phyloP scores from a whole-genome alignment of 2,888 invertebrate species.

The Nematopogon swammerdamellus region DNA sequence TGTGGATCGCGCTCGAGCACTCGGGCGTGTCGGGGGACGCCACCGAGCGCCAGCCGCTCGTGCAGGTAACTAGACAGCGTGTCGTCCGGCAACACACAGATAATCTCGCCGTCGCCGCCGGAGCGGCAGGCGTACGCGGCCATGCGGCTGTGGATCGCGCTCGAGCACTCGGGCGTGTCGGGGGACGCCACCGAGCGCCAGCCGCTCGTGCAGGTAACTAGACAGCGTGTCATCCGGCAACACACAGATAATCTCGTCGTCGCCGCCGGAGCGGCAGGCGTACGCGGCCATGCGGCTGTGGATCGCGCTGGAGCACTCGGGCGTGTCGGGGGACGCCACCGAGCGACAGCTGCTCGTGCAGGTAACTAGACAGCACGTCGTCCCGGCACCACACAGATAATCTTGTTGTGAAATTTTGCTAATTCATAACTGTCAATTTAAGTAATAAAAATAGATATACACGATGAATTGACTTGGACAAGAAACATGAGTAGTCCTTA shows the following conservation, averaged over 20 bases:
- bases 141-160: conserved; percentile 78
- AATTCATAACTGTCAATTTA: too few species aligned
- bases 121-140: conserved; percentile 88
- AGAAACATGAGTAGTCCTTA: too few species aligned
- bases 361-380: too few species aligned
- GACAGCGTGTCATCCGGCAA: too few species aligned
- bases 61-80: too few species aligned
- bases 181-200: conserved; percentile 70
- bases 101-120: conserved; percentile 84
- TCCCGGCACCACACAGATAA: too few species aligned
- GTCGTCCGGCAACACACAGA: conserved; percentile 93
- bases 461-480: too few species aligned
- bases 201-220: conserved; percentile 80
- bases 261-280: conserved; percentile 76
- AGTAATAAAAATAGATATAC: too few species aligned
- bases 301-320: conserved; percentile 59
- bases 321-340: conserved; percentile 60
- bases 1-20: conserved; percentile 72
- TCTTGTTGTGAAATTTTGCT: too few species aligned
- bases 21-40: conserved; percentile 59
- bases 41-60: conserved; percentile 73
- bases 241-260: conserved; percentile 92
- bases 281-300: conserved; percentile 90
- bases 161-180: conserved; percentile 52
- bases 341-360: conserved; percentile 81